Conservation (phyloP, 2,797 vertebrate species). For the Mionectes olivaceus region DNA sequence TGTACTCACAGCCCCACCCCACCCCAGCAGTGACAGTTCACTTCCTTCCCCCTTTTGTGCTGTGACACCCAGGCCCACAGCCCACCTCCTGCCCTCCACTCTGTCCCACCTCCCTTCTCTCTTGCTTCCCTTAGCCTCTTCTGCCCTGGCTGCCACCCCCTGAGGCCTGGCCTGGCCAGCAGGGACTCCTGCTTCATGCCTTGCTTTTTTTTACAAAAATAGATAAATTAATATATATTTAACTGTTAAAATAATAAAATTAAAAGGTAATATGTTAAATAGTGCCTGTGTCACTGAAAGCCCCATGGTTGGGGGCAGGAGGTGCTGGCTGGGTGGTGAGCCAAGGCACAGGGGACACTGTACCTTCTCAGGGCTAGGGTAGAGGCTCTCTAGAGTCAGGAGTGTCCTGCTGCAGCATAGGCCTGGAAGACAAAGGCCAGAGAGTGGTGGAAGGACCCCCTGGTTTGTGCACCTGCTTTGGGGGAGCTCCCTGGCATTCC, state of each 20-base stretch:
- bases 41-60: neutral
- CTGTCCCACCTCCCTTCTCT: no score
- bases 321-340: neutral
- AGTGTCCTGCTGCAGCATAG: neutral
- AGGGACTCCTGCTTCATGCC: neutral
- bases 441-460: neutral
- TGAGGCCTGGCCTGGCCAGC: neutral
- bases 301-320: rapidly evolving
- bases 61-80: no score
- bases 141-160: rapidly evolving
- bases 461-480: neutral
- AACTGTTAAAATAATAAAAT: neutral
- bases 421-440: neutral
- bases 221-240: slow-evolving; percentile 17
- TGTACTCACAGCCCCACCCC: neutral
- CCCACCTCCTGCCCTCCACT: rapidly evolving
- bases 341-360: slow-evolving; percentile 20
- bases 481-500: neutral
- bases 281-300: neutral
- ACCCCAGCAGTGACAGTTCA: neutral
- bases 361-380: neutral
- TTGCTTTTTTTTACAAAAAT: neutral
- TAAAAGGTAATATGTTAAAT: neutral
- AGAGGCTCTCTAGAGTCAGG: neutral
- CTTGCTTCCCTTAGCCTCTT: neutral